Evolutionary conservation across 2,888 invertebrate species (phyloP).

Genomic region (Chloroclystis v-ata): DNA sequence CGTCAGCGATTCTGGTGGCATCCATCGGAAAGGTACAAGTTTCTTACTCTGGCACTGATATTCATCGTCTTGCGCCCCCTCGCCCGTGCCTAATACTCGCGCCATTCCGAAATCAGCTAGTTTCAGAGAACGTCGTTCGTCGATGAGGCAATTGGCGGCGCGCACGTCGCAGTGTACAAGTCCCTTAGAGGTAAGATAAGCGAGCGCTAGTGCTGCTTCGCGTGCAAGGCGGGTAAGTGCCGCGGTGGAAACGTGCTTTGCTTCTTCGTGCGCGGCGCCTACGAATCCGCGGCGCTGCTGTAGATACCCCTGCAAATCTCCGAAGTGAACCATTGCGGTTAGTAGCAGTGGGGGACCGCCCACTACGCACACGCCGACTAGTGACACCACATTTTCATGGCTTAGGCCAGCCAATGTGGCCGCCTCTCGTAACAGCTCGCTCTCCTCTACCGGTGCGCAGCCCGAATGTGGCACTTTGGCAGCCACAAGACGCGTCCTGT

Average conservation of each 20-base stretch:
- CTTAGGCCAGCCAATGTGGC: slow-evolving; percentile 91
- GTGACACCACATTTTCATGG: slow-evolving; percentile 89
- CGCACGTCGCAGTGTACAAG: slow-evolving; percentile 92
- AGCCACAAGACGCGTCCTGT: slow-evolving; percentile 80
- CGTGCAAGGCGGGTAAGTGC: slow-evolving; percentile 48
- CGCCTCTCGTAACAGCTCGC: slow-evolving; percentile 86
- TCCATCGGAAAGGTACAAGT: slow-evolving; percentile 92
- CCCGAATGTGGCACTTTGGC: slow-evolving; percentile 89
- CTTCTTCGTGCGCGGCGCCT: slow-evolving; percentile 73
- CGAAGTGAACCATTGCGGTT: slow-evolving; percentile 95
- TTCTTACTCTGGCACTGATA: slow-evolving; percentile 90
- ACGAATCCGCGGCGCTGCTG: slow-evolving; percentile 83
- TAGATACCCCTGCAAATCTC: slow-evolving; percentile 91
- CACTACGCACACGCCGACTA: slow-evolving; percentile 87
- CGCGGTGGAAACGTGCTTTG: slow-evolving; percentile 39
- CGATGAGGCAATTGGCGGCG: slow-evolving; percentile 87
- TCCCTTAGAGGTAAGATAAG: slow-evolving; percentile 85
- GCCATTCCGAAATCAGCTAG: slow-evolving; percentile 94
- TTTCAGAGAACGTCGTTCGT: slow-evolving; percentile 83
- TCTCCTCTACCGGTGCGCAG: slow-evolving; percentile 87
- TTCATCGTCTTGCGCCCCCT: slow-evolving; percentile 84
- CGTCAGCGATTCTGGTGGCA: slow-evolving; percentile 91
- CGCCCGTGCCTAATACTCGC: slow-evolving; percentile 77
- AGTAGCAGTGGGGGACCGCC: slow-evolving; percentile 89
- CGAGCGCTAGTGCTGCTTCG: slow-evolving; percentile 45